Conservation (phyloP, 2,113 vertebrate species). For the Camelus bactrianus region DNA sequence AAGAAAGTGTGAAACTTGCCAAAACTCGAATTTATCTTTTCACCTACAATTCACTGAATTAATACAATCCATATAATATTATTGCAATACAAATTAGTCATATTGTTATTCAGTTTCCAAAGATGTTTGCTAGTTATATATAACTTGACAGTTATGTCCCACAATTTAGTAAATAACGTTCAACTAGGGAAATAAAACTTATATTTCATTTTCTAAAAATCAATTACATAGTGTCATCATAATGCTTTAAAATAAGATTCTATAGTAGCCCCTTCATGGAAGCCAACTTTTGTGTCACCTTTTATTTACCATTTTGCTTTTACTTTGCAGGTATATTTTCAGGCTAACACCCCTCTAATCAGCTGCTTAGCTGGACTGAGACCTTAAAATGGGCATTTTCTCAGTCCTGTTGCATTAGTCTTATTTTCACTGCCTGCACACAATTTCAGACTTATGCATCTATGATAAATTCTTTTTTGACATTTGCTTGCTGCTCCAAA, state of each 20-base stretch:
- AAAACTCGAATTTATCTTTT: slow-evolving; percentile 1
- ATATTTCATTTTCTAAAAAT: slow-evolving; percentile 11
- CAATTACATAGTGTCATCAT: not conserved
- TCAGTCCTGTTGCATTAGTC: not conserved
- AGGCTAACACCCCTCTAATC: not conserved
- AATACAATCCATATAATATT: not conserved
- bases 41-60: not conserved
- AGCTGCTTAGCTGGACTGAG: not conserved
- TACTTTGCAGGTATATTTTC: not conserved
- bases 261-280: not conserved
- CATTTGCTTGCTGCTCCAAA: not conserved
- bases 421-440: not conserved
- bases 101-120: slow-evolving; percentile 6
- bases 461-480: not conserved
- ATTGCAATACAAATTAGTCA: not conserved
- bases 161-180: slow-evolving; percentile 16
- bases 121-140: not conserved
- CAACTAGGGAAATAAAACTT: not conserved
- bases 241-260: not conserved
- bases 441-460: not conserved
- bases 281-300: not conserved
- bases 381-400: not conserved
- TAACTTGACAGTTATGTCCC: not conserved
- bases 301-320: not conserved
- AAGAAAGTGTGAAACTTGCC: not conserved